Percentiles rank a stretch among this genome's conserved stretches.
phyloP scores from a whole-genome alignment of 1,140 invertebrate species.

The Trypoxylus dichotomus region DNA sequence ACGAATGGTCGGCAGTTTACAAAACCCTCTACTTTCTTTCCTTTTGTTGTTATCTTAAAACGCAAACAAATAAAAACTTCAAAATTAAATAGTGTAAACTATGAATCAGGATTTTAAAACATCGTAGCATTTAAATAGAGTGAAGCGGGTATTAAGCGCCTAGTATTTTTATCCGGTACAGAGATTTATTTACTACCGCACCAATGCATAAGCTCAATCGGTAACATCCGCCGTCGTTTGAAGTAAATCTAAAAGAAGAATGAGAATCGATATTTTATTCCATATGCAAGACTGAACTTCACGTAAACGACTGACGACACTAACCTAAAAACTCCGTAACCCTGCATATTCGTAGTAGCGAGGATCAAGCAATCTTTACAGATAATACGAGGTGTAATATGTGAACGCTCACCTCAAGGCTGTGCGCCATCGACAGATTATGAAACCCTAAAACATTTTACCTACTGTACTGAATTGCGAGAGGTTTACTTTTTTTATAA shows the following conservation, averaged over 20 bases:
- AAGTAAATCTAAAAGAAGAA: conserved; percentile 11
- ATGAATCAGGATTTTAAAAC: neutral
- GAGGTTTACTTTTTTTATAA: neutral
- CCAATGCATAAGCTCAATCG: neutral
- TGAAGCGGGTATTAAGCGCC: neutral
- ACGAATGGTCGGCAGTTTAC: too few species aligned
- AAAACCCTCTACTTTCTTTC: too few species aligned
- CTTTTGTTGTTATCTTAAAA: too few species aligned
- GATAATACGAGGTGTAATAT: conserved; percentile 5
- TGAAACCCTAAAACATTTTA: conserved; percentile 3
- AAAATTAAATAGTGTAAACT: neutral
- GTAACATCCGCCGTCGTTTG: neutral
- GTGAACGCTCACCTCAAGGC: neutral
- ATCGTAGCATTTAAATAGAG: neutral
- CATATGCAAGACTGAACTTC: neutral
- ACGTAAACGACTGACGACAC: neutral
- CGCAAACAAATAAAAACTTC: neutral
- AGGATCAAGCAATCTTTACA: neutral
- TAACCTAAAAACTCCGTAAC: neutral
- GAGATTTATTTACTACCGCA: neutral
- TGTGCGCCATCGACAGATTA: neutral
- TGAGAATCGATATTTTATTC: neutral
- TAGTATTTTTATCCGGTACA: neutral
- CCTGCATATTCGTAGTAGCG: neutral
- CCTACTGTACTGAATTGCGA: neutral